Evolutionary conservation across 2,888 invertebrate genomes (phyloP), one percentile per base, ranked within the genome.

Genomic region (Noctua comes): DNA sequence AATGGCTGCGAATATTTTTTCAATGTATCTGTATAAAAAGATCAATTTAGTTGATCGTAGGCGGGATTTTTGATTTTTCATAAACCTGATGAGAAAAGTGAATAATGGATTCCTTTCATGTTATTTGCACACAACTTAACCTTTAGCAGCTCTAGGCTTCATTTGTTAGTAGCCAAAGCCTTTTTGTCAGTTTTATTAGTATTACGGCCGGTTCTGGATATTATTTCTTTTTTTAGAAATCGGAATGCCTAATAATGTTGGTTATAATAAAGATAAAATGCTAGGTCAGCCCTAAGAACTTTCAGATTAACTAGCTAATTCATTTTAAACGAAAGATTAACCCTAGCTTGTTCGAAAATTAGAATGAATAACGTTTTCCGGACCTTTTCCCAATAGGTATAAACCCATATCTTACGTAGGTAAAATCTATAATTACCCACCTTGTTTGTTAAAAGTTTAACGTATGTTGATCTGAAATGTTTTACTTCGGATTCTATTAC

Each of bases 1-100:
- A 85, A 84, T 83, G 66, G 74, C 73, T 62, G 59, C 57, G 76
- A 79, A 73, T 81, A 74, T 69, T 80, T 88, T 83, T 75, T 80
- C 87, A 83, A 81, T 83, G 80, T 82, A 80, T 71, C 18, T 73
- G 24, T 82, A 78, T 76, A 79, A 87, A 86, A 81, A 85, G 57
- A 82, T 88, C 86, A 80, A 83, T 86, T 77, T 84, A 48, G 84
- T 77, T 80, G 82, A 76, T 86, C 75, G 76, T 75, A 59, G 77
- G 70, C 79, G 71, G 76, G 64, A 79, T 66, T 54, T 75, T 80
- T 66, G 80, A 75, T 75, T 83, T 80, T 86, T 83, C 75, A 71
- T 76, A 83, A 77, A 68, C 18, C 40, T 66, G 13, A 69, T 80
- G 72, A 59, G 70, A 65, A 77, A 76, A 76, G 65, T 83, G 76